Base-by-base conservation (phyloP, 2,113 vertebrate genomes). In the Forbesichthys papilliferus region DNA sequence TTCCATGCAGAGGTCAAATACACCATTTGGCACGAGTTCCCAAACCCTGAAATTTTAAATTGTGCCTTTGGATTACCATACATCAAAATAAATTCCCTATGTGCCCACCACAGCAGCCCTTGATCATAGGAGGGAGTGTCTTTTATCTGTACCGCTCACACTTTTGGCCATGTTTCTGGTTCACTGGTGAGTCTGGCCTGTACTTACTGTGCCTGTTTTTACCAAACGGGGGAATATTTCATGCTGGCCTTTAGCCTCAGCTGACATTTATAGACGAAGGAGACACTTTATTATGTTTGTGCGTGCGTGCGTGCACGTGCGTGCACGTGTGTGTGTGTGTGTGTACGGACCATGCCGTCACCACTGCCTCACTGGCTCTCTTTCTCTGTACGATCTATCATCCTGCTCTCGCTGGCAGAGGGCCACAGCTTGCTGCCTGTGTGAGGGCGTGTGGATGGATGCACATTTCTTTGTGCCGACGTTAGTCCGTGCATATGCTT, bases 161-260 rank as follows among this genome's bases (percentile, higher is more conserved):
- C 85, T 84, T 81, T 79, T 76, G 88, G 87, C 84, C 76, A 64
- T 89, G 86, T 92, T 89, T 90, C 86, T 90, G 86, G 91, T 90
- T 80, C 76, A 27, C 78, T 83, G 81, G 83, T 84, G 82, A 89
- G 77, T 79, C 70, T 36, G 77, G 82, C 67, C 86, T 91, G 66
- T 90, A 90, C 83, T 92, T 86, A 91, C 72, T 61, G 64, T 69
- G 74, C 60, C 75, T 82, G 65, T 82, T 87, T 86, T 84, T 73
- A 86, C 90, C 89, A 85, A 87, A 82, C 78, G 57, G 66, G 73
- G 74, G 83, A 76, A 75, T 66, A 71, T 81, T 87, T 88, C 73
- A 74, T 75, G 77, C 75, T 62, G 73, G 57, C 71, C 68, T 80
- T 68, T 55, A 67, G 78, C 87, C 87, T 81, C 64, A 34, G 60